A percentile compares a stretch with the other conserved stretches of the same genome.
phyloP scores from a whole-genome alignment of 2,113 vertebrate species.

The Menidia beryllina region DNA sequence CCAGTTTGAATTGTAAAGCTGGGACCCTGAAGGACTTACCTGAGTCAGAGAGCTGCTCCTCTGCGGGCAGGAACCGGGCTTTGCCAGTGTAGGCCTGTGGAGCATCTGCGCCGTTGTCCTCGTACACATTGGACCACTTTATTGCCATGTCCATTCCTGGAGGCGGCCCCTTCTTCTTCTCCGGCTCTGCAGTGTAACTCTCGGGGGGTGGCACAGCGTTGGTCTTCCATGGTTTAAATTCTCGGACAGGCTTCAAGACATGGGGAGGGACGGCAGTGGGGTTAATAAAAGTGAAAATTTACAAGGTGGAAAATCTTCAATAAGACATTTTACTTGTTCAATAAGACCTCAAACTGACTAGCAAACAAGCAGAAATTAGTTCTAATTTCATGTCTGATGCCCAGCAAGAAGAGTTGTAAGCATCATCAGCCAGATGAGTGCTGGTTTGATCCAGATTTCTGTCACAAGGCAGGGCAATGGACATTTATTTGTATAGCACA shows the following conservation, averaged over 20 bases:
- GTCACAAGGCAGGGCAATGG: no score
- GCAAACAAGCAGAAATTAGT: no score
- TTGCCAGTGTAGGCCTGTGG: conserved; percentile 80
- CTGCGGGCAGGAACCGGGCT: conserved; percentile 83
- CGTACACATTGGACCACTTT: conserved; percentile 97
- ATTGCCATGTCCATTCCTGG: conserved; percentile 96
- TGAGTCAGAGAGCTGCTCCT: conserved; percentile 79
- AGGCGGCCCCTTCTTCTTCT: conserved; percentile 88
- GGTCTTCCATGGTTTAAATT: conserved; percentile 91
- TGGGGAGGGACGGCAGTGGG: no score
- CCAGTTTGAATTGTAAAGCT: neutral
- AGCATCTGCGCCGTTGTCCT: conserved; percentile 96
- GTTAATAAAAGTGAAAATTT: neutral
- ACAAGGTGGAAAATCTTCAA: neutral
- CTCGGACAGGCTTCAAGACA: conserved; percentile 85
- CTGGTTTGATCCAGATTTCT: no score
- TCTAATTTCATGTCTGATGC: no score
- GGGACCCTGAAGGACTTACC: conserved; percentile 71
- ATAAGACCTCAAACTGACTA: no score
- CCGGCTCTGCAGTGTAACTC: conserved; percentile 82
- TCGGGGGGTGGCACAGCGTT: conserved; percentile 92
- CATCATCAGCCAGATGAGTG: no score
- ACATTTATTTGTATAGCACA: no score
- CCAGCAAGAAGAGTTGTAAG: no score
- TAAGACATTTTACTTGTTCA: no score